phyloP scores from a whole-genome alignment of 1,140 invertebrate genomes.

The Pseudachorutes palmiensis region DNA sequence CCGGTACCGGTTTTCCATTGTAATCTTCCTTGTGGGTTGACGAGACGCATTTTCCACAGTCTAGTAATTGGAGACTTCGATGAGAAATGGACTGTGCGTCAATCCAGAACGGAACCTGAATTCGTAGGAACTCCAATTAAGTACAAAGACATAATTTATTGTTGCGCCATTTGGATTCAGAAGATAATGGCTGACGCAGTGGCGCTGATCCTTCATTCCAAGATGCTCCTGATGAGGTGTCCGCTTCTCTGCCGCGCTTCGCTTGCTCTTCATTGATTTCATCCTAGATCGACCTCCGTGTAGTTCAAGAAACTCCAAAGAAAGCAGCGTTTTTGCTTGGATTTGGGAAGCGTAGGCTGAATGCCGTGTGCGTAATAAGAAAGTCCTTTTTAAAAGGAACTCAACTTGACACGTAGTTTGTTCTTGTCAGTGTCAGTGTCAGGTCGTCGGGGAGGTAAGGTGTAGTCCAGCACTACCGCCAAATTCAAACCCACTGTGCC shows the following conservation, averaged over 20 bases:
- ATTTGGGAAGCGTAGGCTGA: too few species aligned
- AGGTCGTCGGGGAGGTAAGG: background rate
- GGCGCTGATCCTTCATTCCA: too few species aligned
- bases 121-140: background rate
- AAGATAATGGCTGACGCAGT: background rate
- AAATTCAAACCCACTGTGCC: background rate
- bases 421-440: conserved; percentile 11
- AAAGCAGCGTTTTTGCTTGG: too few species aligned
- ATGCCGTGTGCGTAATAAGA: too few species aligned
- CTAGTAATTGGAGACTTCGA: background rate
- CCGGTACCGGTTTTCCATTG: background rate
- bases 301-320: too few species aligned
- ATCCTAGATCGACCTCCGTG: too few species aligned
- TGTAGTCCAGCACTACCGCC: background rate
- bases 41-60: background rate
- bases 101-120: conserved; percentile 10
- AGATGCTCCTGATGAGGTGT: too few species aligned
- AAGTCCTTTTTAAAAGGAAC: conserved; percentile 2
- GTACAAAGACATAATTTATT: conserved; percentile 10
- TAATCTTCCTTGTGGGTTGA: background rate
- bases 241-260: background rate
- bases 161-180: background rate
- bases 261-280: background rate
- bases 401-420: conserved; percentile 13
- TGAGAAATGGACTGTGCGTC: background rate